Evolutionary conservation across 2,888 invertebrate species (phyloP).

Genomic region (Drepana falcataria): DNA sequence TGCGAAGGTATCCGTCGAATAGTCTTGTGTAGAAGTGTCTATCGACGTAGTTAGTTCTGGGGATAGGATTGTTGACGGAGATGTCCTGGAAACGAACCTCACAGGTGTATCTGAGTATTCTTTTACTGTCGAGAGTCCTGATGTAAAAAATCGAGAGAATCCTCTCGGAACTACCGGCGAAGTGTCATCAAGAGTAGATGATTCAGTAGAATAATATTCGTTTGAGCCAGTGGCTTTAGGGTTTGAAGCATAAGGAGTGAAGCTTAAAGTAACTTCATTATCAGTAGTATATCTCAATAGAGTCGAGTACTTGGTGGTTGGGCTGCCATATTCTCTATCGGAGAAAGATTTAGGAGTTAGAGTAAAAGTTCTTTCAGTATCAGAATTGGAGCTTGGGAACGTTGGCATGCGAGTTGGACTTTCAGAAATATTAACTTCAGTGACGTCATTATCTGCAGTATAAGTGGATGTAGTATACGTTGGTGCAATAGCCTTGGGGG

Average conservation of each 20-base stretch:
- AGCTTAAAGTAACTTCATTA: background rate
- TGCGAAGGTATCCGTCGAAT: background rate
- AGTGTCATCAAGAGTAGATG: background rate
- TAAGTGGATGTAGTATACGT: background rate
- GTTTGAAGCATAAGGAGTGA: background rate
- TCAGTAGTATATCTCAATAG: background rate
- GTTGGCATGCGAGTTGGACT: background rate
- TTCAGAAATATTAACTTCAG: background rate
- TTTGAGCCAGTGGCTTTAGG: background rate
- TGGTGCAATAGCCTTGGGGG: background rate
- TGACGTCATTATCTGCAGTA: background rate
- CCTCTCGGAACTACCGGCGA: background rate
- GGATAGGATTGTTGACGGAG: background rate
- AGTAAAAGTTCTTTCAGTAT: background rate
- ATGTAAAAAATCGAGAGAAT: background rate
- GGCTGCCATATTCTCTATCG: background rate
- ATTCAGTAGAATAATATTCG: background rate
- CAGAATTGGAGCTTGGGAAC: background rate
- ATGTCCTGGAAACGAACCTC: background rate
- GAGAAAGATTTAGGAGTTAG: background rate
- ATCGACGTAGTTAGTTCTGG: background rate
- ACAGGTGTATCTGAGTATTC: background rate
- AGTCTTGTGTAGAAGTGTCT: background rate
- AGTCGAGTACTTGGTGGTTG: background rate
- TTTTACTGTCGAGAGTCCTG: background rate